Base-by-base conservation (phyloP, 2,888 invertebrate genomes). In the Thera britannica region DNA sequence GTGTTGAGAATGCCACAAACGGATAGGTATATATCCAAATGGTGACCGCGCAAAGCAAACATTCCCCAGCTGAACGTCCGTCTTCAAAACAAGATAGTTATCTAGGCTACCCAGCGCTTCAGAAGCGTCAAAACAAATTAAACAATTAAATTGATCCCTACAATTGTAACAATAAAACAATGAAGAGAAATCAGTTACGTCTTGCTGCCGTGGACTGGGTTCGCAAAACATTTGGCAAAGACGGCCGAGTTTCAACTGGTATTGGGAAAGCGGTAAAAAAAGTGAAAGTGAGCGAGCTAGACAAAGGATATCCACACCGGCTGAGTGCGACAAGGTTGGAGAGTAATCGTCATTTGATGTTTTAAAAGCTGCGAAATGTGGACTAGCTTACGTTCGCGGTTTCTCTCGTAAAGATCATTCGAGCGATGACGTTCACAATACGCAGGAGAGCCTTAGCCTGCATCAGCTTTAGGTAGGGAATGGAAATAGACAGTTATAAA, bases 251-350 rank as follows among this genome's bases (percentile, higher is more conserved):
- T 89, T 84, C 87, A 85, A 81, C 75, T 71, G 72, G 84, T 85
- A 89, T 90, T 89, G 89, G 86, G 92, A 92, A 91, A 92, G 91
- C 86, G 82, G 83, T 82, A 86, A 89, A 90, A 89, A 90, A 90
- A 91, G 91, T 90, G 92, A 91, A 91, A 92, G 92, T 82, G 85
- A 64, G 77, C 82, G 79, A 89, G 80, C 72, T 85, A 79, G 87
- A 90, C 76, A 74, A 12, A 46, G 8, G 71, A 73, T 68, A 62
- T 34, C 58, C 38, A 66, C 63, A 75, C 68, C 68, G 67, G 70
- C 68, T 69, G 73, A 61, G 75, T 70, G 70, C 71, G 82, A 89
- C 78, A 76, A 79, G 79, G 83, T 84, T 76, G 70, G 77, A 61
- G 65, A 66, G 72, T 72, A 80, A 76, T 80, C 82, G 81, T 83